A percentile compares a stretch with the other conserved stretches of the same genome.
Conservation (phyloP, 2,797 vertebrate genomes). For the Ptychadena robeensis region DNA sequence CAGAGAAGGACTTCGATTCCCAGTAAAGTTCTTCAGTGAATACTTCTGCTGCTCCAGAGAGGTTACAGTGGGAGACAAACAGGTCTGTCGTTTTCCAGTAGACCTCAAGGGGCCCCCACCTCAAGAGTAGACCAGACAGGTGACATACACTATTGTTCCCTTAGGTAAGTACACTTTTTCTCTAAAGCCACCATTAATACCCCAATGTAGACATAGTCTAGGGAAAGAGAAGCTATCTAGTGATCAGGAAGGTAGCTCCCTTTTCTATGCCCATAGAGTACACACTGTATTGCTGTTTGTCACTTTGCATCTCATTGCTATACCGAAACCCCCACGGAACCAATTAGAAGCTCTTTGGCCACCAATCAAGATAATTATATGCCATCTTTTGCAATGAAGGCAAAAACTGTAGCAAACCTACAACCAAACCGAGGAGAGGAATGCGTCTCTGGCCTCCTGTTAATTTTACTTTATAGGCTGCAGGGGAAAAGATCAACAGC, state of each 20-base stretch:
- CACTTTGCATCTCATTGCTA: conserved; percentile 35
- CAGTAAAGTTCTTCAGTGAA: no score
- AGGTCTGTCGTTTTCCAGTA: no score
- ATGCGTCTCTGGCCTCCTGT: conserved; percentile 51
- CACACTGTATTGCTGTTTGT: conserved; percentile 9
- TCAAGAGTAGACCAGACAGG: no score
- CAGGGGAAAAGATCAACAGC: conserved; percentile 33
- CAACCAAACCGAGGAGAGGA: conserved; percentile 16
- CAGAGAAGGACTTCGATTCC: no score
- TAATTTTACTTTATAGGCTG: conserved; percentile 56
- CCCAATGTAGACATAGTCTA: no score
- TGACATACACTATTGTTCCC: no score
- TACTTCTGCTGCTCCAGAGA: no score
- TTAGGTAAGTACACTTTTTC: no score
- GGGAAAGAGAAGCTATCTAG: not conserved
- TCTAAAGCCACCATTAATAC: no score
- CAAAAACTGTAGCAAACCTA: conserved; percentile 26
- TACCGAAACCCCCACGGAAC: conserved; percentile 32
- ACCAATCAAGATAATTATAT: conserved; percentile 59
- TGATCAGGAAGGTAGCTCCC: not conserved
- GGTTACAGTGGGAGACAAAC: no score
- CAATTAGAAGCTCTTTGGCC: conserved; percentile 54
- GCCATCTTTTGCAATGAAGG: conserved; percentile 52
- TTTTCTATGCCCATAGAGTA: not conserved
- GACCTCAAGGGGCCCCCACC: no score